Base-by-base conservation (phyloP, 2,113 vertebrate genomes). In the Delphinus delphis region DNA sequence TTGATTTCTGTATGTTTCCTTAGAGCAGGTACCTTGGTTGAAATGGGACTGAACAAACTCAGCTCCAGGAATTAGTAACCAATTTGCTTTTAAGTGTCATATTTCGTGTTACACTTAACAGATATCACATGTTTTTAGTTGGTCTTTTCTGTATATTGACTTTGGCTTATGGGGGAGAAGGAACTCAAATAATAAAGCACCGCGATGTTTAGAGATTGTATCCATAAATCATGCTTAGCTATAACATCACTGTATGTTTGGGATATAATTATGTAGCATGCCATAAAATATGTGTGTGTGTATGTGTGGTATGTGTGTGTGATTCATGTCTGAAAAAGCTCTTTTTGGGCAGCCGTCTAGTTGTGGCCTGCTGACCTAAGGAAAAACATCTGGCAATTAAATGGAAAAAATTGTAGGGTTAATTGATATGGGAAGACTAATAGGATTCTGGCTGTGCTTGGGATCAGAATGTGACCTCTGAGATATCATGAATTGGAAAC, bases 311-410 rank as follows among this genome's bases (percentile, higher is more conserved):
- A 15, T 53, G 15, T 71, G 71, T 77, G 47, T 63, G 58, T 21
- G 76, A 93, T 84, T 96, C 60, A 7, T 73, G 65, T 60, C 87
- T 96, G 67, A 84, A 95, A 93, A 95, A 93, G 90, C 76, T 93
- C 82, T 95, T 93, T 90, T 31, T 18, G n/a, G 74, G 89, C 83
- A 95, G 79, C 60, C 33, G 9, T 96, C 95, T 93, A 41, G 89
- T 81, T 93, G 36, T 53, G 94, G 77, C 92, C 94, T 95, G 65
- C 28, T 97, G 96, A 97, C 96, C 92, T 95, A 97, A 93, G 62
- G 90, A 95, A 96, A 98, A 98, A 97, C 92, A 98, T 93, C 96
- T 97, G 97, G 95, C 95, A 98, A 96, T 97, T 96, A 97, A 97
- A 95, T 95, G 97, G 92, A 88, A 92, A 93, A 97, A 98, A 97